Evolutionary conservation across 2,888 invertebrate species (phyloP).

Genomic region (Tachina lurida): DNA sequence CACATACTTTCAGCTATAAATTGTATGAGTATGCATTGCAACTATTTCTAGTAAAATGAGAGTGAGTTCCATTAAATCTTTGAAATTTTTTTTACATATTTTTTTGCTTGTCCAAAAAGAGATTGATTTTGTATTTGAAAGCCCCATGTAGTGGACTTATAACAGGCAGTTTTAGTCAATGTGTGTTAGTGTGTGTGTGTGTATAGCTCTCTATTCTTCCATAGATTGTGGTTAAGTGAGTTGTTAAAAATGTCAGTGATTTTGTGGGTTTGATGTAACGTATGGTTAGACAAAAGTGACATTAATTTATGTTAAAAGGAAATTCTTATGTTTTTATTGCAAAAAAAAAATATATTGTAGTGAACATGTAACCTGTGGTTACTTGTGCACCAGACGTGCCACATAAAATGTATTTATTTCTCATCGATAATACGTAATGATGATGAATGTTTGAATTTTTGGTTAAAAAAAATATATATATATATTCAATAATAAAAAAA

Average conservation of each 20-base stretch:
- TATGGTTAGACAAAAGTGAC: conserved; percentile 74
- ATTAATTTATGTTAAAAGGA: conserved; percentile 81
- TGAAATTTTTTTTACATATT: conserved; percentile 4
- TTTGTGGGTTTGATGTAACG: conserved; percentile 72
- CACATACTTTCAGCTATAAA: conserved; percentile 5
- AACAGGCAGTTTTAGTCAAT: neutral
- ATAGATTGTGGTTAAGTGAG: conserved; percentile 77
- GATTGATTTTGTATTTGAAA: conserved; percentile 56
- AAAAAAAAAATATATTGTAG: conserved; percentile 10
- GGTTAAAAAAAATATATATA: conserved; percentile 1
- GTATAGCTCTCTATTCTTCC: conserved; percentile 3
- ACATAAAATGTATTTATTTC: conserved; percentile 46
- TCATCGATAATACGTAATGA: conserved; percentile 54
- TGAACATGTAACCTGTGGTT: conserved; percentile 28
- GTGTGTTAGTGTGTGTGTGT: neutral
- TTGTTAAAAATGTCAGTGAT: conserved; percentile 77
- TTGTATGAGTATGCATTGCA: conserved; percentile 26
- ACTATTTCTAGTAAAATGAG: conserved; percentile 63
- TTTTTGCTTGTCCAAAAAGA: conserved; percentile 54
- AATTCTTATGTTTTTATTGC: conserved; percentile 73
- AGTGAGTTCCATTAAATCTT: conserved; percentile 64
- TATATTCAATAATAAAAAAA: neutral
- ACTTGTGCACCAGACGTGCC: conserved; percentile 12
- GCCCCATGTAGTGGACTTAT: conserved; percentile 3
- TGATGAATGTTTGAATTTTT: conserved; percentile 57